These are phyloP conservation scores for Anniella stebbinsi DNA, from an alignment of 2,797 vertebrate genomes.

Conservation along the genomic window DNA sequence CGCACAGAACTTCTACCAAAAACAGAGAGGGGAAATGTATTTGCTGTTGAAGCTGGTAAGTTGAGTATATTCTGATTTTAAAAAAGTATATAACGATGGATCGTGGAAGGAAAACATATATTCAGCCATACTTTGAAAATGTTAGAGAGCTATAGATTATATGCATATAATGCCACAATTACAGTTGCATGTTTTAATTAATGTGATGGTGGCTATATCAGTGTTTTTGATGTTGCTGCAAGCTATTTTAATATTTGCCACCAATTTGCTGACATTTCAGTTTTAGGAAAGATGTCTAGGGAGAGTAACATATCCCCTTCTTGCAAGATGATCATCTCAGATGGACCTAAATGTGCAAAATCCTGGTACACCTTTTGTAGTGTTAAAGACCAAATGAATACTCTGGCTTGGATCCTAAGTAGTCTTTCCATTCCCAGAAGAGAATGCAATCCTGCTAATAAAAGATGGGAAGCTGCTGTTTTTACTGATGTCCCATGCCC, in stretches of 20 bases:
- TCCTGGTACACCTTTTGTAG: neutral
- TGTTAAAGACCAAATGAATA: neutral
- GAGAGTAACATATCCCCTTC: neutral
- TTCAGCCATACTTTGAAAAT: neutral
- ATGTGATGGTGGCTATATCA: neutral
- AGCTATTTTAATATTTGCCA: neutral
- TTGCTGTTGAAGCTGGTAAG: slow-evolving; percentile 82
- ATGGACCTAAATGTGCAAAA: neutral
- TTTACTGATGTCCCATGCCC: neutral
- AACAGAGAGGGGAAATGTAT: slow-evolving; percentile 77
- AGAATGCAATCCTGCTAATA: too few species aligned
- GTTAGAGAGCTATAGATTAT: neutral
- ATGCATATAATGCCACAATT: neutral
- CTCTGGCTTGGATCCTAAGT: neutral
- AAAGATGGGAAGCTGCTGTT: neutral
- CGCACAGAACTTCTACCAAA: slow-evolving; percentile 84
- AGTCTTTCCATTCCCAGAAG: neutral
- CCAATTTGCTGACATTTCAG: neutral
- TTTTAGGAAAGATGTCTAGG: neutral
- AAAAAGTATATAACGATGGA: neutral
- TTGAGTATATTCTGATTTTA: slow-evolving; percentile 50
- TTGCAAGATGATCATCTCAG: neutral
- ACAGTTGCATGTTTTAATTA: neutral
- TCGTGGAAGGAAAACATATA: neutral
- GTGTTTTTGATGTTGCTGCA: neutral